Conservation (phyloP, 2,797 vertebrate species). For the Sebastes iracundus region DNA sequence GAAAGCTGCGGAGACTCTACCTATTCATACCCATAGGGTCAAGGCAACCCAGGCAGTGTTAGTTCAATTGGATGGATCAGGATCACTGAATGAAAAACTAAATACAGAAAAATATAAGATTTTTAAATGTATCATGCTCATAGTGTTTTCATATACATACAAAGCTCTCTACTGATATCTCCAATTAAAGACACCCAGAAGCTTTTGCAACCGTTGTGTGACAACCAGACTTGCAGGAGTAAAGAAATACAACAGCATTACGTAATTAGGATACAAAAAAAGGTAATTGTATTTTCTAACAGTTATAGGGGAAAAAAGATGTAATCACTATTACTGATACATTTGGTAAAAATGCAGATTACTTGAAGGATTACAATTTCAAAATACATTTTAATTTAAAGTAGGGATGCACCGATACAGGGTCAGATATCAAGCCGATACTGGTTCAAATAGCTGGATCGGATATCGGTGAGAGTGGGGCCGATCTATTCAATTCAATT, state of each 20-base stretch:
- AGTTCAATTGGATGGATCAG: slow-evolving; percentile 1
- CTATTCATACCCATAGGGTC: background rate
- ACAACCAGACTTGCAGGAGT: background rate
- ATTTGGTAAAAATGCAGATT: too few relatives aligned
- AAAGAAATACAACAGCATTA: too few relatives aligned
- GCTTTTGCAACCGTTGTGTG: background rate
- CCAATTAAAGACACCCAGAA: background rate
- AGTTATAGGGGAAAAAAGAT: accelerated
- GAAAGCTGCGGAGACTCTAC: background rate
- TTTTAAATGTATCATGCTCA: background rate
- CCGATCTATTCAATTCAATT: too few relatives aligned
- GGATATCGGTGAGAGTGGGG: too few relatives aligned
- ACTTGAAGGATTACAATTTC: too few relatives aligned
- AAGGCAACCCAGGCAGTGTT: background rate
- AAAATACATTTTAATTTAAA: too few relatives aligned
- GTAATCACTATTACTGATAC: too few relatives aligned
- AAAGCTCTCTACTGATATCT: background rate
- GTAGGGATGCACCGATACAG: too few relatives aligned
- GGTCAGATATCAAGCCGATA: too few relatives aligned
- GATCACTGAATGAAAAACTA: background rate
- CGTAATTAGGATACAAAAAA: too few relatives aligned
- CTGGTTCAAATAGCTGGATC: too few relatives aligned
- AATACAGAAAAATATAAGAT: background rate
- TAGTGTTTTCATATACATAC: background rate
- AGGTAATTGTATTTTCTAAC: too few relatives aligned